Evolutionary conservation across 1,140 invertebrate genomes (phyloP), one percentile per base, ranked within the genome.

Genomic region (Diprion similis): DNA sequence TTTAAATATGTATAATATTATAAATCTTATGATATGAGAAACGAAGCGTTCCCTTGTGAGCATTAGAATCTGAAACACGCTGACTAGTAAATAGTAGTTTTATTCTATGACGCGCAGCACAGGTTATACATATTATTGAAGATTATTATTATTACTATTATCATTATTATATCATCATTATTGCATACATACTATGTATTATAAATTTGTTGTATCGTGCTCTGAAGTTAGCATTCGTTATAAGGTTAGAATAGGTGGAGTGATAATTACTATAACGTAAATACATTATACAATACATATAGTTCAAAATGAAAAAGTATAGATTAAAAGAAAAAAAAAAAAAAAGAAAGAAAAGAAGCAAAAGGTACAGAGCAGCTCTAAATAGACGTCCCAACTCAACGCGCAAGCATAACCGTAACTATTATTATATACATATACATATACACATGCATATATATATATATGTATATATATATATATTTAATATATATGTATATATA

Each of bases 51-150:
- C 24, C 51, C n/a, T 59, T 59, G 51, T 59, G 51, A 59, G 51
- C 51, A 59, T 59, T 59, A 59, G 51, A 59, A 59, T 59, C 51
- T 59, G 51, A 59, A 59, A 59, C 6, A 59, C 51, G 51, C 51
- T 59, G 51, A 59, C n/a, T 15, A 13, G 51, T 59, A 9, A 59
- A 17, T 15, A 15, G n/a, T 59, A 59, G 51, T 11, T 59, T 15
- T 73, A 77, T 80, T 80, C 73, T 80, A 75, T 80, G 80, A 37
- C 2, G 24, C 24, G 24, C 2, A 37, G 77, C 79, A 78, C 68
- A 78, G 78, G 65, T 65, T 59, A 59, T 77, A 80, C 78, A 80
- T 79, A 79, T 79, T 80, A 78, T 75, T 78, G 80, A 80, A 80
- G 78, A 8, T 77, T 78, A 74, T 74, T 78, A 80, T 67, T 80